Base-by-base conservation (phyloP, 1,140 invertebrate species). In the Meteorus sp. region DNA sequence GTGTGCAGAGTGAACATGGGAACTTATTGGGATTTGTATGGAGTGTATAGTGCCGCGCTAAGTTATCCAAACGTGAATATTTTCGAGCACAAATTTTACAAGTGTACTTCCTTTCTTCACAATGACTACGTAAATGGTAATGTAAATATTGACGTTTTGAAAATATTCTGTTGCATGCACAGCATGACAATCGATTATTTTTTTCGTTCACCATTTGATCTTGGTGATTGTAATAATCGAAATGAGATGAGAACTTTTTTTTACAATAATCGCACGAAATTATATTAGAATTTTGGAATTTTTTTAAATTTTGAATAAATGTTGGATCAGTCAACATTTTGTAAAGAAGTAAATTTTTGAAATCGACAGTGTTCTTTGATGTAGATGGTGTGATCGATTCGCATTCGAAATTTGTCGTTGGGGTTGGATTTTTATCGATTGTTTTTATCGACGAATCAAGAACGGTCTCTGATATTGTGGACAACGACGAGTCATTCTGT, bases 1-100 rank as follows among this genome's bases (percentile, higher is more conserved):
- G 68, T 13, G 72, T 66, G 56, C 75, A 77, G 5, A 57, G 64
- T 8, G 60, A 61, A 52, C 73, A 77, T 1, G 66, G 57, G 56
- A 72, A 77, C 56, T 76, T 77, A 25, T 71, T 62, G 0, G 75
- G 75, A 51, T 77, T 77, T 37, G 68, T 72, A 48, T 77, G 75
- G 7, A 74, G 68, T 27, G 65, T 66, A 39, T 73, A 74, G 56
- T 77, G 73, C 15, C 75, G 66, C 8, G 72, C 69, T 9, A 77
- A 20, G 58, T 77, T 77, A 54, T 77, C 74, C 20, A 70, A 37
- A 15, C 75, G 64, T 7, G 74, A 75, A 56, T 77, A 77, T 13
- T 70, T 71, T 17, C 58, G 66, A 2, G 67, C 68, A 22, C 74
- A 77, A 45, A 76, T 73, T 7, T 66, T 62, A 37, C 74, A 77